Base-by-base conservation (phyloP, 2,797 vertebrate species). In the Sebastiscus albofasciatus region DNA sequence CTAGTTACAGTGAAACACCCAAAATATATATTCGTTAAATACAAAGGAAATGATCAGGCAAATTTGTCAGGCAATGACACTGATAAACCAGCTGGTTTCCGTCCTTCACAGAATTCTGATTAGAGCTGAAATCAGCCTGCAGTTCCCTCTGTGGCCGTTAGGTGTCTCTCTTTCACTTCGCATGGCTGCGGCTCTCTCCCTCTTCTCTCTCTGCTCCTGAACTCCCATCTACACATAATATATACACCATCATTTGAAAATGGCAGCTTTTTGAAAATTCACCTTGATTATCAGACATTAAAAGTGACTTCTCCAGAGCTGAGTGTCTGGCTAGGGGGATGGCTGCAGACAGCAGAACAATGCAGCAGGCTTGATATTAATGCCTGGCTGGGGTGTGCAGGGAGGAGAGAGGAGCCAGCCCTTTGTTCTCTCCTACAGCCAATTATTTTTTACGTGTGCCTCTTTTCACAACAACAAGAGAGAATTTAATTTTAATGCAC, bases 251-350 rank as follows among this genome's bases (percentile, higher is more conserved):
- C 96, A 96, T 97, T 97, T 97, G 96, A 97, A 98, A 98, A 98
- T 97, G 97, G 97, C 97, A 97, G 96, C 96, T 97, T 97, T 97
- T 97, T 97, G 96, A 97, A 97, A 97, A 97, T 97, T 97, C 97
- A 97, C 97, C 97, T 97, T 97, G 97, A 97, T 97, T 97, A 97
- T 96, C 96, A 98, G 97, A 97, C 97, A 97, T 97, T 97, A 97
- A 96, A 97, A 96, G 96, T 96, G 96, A 97, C 96, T 97, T 96
- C 95, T 97, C 96, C 95, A 91, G 95, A 94, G 95, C 97, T 95
- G 97, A 96, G 96, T 97, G 97, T 97, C 97, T 98, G 96, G 96
- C 96, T 96, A 96, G 96, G 95, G 96, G 96, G 96, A 96, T 95
- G 96, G 96, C 96, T 96, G 96, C 96, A 98, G 97, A 97, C 97